A percentile compares a stretch with the other conserved stretches of the same genome.
Conservation (phyloP, 2,113 vertebrate species). For the Tupaia chinensis region DNA sequence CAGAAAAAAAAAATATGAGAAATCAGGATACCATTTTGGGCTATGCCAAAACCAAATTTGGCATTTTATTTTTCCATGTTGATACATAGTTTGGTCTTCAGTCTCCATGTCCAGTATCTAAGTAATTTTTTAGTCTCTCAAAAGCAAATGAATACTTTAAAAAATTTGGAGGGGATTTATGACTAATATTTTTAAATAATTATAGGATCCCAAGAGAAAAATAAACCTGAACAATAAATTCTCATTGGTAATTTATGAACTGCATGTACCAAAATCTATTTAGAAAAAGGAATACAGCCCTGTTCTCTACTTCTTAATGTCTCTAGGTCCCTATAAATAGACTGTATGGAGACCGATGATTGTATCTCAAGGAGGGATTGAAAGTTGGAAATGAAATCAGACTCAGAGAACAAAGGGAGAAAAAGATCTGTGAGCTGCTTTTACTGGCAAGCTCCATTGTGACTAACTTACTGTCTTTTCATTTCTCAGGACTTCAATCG, state of each 20-base stretch:
- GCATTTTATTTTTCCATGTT: constrained; percentile 63
- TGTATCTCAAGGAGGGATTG: not conserved
- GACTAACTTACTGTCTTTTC: not conserved
- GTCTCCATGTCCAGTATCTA: constrained; percentile 75
- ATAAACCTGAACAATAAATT: constrained; percentile 61
- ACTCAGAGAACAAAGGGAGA: not conserved
- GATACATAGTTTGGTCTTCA: constrained; percentile 39
- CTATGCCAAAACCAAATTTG: constrained; percentile 74
- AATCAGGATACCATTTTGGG: constrained; percentile 55
- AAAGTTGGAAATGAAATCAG: not conserved
- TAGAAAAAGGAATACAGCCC: constrained; percentile 56
- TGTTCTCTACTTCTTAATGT: not conserved
- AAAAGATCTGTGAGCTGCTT: not conserved
- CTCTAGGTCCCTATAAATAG: constrained; percentile 1
- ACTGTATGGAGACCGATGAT: not conserved
- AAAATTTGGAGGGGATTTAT: constrained; percentile 66
- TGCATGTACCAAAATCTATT: constrained; percentile 52
- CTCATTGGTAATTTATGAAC: constrained; percentile 61
- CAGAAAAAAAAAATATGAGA: constrained; percentile 46
- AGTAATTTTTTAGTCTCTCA: constrained; percentile 73
- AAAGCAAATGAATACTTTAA: constrained; percentile 83
- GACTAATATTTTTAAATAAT: constrained; percentile 81
- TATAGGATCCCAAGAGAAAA: constrained; percentile 67
- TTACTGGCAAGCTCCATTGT: not conserved
- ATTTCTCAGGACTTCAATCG: constrained; percentile 11